phyloP scores from a whole-genome alignment of 1,140 invertebrate genomes.

The Lasioglossum baleicum region DNA sequence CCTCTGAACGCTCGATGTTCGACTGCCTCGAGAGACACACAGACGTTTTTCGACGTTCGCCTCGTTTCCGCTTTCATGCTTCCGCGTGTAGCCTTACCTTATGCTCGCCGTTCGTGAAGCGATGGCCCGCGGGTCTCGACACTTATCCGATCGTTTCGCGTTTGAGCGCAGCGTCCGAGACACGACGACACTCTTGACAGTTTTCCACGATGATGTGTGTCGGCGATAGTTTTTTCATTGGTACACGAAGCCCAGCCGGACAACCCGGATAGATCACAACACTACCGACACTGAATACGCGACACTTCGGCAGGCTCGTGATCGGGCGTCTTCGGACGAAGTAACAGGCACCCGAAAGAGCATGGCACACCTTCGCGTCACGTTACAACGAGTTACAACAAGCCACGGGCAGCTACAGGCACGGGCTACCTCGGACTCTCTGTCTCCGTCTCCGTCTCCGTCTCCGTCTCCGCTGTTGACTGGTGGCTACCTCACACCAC shows the following conservation, averaged over 20 bases:
- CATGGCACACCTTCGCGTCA: slow-evolving; percentile 70
- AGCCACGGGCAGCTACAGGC: slow-evolving; percentile 62
- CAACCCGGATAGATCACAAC: slow-evolving; percentile 34
- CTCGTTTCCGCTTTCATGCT: slow-evolving; percentile 24
- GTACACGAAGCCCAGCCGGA: slow-evolving; percentile 9
- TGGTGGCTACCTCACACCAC: slow-evolving; percentile 63
- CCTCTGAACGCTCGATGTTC: slow-evolving; percentile 63
- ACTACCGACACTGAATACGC: slow-evolving; percentile 39
- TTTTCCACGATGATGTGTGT: slow-evolving; percentile 50
- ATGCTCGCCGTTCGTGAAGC: slow-evolving; percentile 5
- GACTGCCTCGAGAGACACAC: slow-evolving; percentile 18
- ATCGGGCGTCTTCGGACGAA: slow-evolving; percentile 36
- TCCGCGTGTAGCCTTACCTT: slow-evolving; percentile 47
- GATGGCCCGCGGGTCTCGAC: neutral
- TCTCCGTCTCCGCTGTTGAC: slow-evolving; percentile 64
- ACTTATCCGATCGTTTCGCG: neutral
- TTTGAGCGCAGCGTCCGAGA: slow-evolving; percentile 15
- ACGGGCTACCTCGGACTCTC: slow-evolving; percentile 64
- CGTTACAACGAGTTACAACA: slow-evolving; percentile 69
- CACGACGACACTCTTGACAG: slow-evolving; percentile 54
- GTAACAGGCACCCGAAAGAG: slow-evolving; percentile 50
- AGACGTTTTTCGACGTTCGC: slow-evolving; percentile 25
- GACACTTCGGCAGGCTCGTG: slow-evolving; percentile 25
- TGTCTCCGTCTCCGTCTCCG: slow-evolving; percentile 56
- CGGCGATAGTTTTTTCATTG: slow-evolving; percentile 21